Conservation (phyloP, 2,888 invertebrate species). For the Hemithea aestivaria region DNA sequence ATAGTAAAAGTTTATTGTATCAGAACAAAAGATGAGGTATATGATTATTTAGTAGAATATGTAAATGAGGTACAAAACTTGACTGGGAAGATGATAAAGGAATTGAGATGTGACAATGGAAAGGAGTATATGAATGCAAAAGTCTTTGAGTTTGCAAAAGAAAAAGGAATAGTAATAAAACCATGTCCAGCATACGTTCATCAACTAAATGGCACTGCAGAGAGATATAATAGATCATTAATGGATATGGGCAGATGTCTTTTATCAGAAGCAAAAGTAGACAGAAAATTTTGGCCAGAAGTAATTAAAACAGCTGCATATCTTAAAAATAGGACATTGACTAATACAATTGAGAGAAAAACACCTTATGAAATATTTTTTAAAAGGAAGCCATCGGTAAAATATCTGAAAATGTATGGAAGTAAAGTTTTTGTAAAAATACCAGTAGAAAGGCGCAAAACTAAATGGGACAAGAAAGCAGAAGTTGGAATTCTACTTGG, state of each 20-base stretch:
- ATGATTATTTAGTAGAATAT: conserved; percentile 24
- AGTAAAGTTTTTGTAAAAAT: conserved; percentile 32
- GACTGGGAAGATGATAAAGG: conserved; percentile 25
- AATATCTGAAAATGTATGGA: too few species aligned
- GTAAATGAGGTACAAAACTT: conserved; percentile 26
- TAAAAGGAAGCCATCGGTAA: too few species aligned
- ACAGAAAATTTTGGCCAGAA: conserved; percentile 30
- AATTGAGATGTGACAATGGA: conserved; percentile 31
- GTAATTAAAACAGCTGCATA: too few species aligned
- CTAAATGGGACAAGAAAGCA: too few species aligned
- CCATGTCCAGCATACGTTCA: conserved; percentile 33
- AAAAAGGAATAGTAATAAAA: conserved; percentile 29
- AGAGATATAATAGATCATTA: conserved; percentile 30
- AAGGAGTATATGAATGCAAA: conserved; percentile 28
- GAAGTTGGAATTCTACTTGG: conserved; percentile 32
- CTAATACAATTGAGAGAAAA: conserved; percentile 32
- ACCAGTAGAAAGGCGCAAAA: conserved; percentile 33
- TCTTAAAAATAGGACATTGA: conserved; percentile 32
- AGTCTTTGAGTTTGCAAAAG: conserved; percentile 25
- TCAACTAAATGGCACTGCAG: conserved; percentile 33
- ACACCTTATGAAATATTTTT: conserved; percentile 36
- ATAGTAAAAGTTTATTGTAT: conserved; percentile 26
- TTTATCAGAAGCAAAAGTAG: conserved; percentile 27
- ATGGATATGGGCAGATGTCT: conserved; percentile 32
- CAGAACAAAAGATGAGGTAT: conserved; percentile 24